Evolutionary conservation across 2,888 invertebrate species (phyloP).

Genomic region (Latrodectus hesperus): DNA sequence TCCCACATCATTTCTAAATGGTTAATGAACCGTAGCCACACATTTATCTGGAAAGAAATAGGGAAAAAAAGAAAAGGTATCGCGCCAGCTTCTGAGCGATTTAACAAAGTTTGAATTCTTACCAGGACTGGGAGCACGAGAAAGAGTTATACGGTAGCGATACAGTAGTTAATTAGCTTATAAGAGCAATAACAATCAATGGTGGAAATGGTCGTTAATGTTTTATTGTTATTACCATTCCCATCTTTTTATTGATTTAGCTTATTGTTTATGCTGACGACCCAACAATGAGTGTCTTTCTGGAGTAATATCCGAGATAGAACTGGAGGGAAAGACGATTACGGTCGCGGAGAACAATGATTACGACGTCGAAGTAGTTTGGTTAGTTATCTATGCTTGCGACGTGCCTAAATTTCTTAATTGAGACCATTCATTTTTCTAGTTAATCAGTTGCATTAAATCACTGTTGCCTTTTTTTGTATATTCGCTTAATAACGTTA

Average conservation of each 20-base stretch:
- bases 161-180: not conserved
- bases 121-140: not conserved
- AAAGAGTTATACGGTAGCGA: not conserved
- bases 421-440: no score
- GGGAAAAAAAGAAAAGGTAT: not conserved
- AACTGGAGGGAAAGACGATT: no score
- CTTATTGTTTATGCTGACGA: not conserved
- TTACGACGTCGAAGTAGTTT: no score
- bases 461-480: no score
- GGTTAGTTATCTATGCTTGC: no score
- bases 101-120: not conserved
- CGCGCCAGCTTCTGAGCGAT: not conserved
- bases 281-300: no score
- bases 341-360: no score
- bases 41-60: conserved; percentile 3
- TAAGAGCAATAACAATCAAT: conserved; percentile 2
- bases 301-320: no score
- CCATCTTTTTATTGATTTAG: not conserved
- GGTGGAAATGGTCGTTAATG: not conserved
- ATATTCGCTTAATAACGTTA: no score
- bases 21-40: not conserved
- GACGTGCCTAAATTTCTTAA: no score
- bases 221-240: conserved; percentile 4
- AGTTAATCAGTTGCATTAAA: no score
- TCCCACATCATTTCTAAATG: not conserved